Conservation (phyloP, 2,797 vertebrate species). For the Platalea minor region DNA sequence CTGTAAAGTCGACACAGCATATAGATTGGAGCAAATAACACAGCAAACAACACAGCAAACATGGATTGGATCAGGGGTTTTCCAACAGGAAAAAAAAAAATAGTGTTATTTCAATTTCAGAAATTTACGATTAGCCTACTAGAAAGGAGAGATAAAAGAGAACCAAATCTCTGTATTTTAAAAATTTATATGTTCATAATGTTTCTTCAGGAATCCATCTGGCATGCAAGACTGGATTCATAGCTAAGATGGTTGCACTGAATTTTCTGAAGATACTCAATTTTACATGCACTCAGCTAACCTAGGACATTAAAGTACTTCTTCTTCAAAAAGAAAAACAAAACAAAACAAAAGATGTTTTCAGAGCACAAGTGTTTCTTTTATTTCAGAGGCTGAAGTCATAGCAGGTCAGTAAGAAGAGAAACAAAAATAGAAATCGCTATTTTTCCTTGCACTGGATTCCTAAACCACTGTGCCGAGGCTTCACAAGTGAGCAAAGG, state of each 20-base stretch:
- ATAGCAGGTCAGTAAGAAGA: neutral
- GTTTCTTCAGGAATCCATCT: neutral
- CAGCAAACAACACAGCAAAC: rapidly evolving
- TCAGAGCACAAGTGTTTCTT: neutral
- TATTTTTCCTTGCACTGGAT: neutral
- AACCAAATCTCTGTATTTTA: neutral
- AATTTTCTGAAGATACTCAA: neutral
- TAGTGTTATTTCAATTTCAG: neutral
- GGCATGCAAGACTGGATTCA: neutral
- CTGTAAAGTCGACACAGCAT: neutral
- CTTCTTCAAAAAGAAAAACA: neutral
- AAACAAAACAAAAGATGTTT: neutral
- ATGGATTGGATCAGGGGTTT: neutral
- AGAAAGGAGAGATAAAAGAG: neutral
- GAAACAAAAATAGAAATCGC: neutral
- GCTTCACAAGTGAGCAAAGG: neutral
- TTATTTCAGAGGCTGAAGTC: neutral
- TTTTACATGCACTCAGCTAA: neutral
- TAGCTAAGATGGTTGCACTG: rapidly evolving
- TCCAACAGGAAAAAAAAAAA: neutral
- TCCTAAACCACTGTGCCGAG: neutral
- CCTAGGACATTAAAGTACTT: neutral
- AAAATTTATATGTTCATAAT: neutral
- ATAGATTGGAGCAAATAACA: neutral
- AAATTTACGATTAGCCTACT: neutral